Evolutionary conservation across 2,888 invertebrate genomes (phyloP), one percentile per base, ranked within the genome.

Genomic region (Ferdinandea cuprea): DNA sequence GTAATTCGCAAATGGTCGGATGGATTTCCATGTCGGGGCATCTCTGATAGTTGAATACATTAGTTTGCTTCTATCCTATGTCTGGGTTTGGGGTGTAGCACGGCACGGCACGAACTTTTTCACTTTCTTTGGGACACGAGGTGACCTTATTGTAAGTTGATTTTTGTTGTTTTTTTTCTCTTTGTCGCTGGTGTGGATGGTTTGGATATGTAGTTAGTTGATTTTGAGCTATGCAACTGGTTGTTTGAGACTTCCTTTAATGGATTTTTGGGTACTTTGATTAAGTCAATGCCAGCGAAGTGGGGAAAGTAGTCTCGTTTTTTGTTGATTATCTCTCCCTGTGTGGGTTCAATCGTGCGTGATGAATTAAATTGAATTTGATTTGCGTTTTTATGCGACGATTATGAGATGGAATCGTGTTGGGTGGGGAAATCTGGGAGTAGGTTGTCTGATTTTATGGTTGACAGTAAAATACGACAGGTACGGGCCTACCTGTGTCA

Each of bases 71-170:
- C 63, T 15, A 28, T 21, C 40, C 9, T 9, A 21, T 8, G 52
- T 19, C 44, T 37, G 32, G 15, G 44, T 4, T n/a, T 56, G 37
- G 15, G 56, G 61, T 58, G 61, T 42, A n/a, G n/a, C n/a, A n/a
- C n/a, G n/a, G 44, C 19, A 28, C n/a, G 35, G 42, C 44, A 61
- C 30, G 32, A 65, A n/a, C 17, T 61, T 87, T 88, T 88, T 88
- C 88, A 88, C 88, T 88, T 88, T 88, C 88, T 88, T 88, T 88
- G 85, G 86, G 87, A 87, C 87, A 88, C 87, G 86, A 87, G 87
- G 85, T 87, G 88, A 88, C 88, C 88, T 86, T 87, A 85, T 80
- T 85, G 77, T 30, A 21, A 17, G 13, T 21, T 46, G n/a, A n/a
- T n/a, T n/a, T n/a, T n/a, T n/a, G 28, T 21, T 32, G 37, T 69